Evolutionary conservation across 2,888 invertebrate species (phyloP).

Genomic region (Gasteruption jaculator): DNA sequence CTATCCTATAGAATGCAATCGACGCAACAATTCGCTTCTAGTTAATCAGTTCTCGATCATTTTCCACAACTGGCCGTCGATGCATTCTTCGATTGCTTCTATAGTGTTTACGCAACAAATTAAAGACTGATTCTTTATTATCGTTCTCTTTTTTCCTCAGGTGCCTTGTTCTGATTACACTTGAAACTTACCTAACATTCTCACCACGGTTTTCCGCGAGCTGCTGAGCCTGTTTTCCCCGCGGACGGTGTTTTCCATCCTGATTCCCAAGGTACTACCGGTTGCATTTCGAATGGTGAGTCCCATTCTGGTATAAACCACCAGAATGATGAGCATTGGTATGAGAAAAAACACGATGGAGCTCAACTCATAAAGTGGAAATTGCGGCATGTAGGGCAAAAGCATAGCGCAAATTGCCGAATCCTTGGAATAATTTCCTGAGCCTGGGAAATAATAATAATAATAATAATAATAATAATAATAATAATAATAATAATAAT

Average conservation of each 20-base stretch:
- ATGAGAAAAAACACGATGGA: constrained; percentile 77
- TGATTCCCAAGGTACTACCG: constrained; percentile 50
- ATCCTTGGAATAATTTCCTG: constrained; percentile 58
- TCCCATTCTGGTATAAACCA: constrained; percentile 78
- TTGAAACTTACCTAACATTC: constrained; percentile 69
- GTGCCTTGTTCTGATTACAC: too few species aligned
- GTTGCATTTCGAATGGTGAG: constrained; percentile 61
- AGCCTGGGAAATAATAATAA: constrained; percentile 44
- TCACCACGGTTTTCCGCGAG: constrained; percentile 69
- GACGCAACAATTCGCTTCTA: too few species aligned
- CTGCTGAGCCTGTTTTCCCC: constrained; percentile 66
- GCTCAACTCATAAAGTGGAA: constrained; percentile 76
- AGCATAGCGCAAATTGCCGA: constrained; percentile 80
- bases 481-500: too few species aligned
- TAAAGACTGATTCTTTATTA: too few species aligned
- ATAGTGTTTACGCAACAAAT: too few species aligned
- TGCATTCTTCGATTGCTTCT: too few species aligned
- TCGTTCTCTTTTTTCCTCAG: too few species aligned
- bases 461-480: constrained; percentile 7
- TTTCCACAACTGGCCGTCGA: too few species aligned
- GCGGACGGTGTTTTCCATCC: constrained; percentile 63
- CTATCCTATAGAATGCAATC: too few species aligned
- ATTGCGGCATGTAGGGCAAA: constrained; percentile 55
- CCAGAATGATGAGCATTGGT: constrained; percentile 68
- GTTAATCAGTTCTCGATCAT: too few species aligned